Evolutionary conservation across 1,140 invertebrate genomes (phyloP).

Genomic region (Tetramorium parvispinum): DNA sequence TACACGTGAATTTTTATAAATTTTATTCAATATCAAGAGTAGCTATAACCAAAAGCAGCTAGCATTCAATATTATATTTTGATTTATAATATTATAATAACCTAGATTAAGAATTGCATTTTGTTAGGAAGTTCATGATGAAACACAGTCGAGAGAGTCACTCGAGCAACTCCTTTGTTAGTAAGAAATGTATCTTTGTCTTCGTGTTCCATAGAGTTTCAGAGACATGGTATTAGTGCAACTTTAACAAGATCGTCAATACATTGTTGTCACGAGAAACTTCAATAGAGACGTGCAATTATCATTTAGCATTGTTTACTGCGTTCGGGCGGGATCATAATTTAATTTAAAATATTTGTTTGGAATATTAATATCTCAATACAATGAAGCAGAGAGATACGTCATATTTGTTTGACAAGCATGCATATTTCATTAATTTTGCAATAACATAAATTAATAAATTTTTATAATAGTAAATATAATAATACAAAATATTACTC

Average conservation of each 20-base stretch:
- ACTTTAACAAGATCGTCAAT: constrained; percentile 39
- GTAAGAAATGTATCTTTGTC: constrained; percentile 11
- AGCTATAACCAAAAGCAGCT: too few species aligned
- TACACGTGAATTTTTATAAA: too few species aligned
- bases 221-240: constrained; percentile 9
- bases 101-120: neutral
- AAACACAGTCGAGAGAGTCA: neutral
- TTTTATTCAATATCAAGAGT: too few species aligned
- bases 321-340: neutral
- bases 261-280: neutral
- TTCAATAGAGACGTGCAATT: constrained; percentile 1
- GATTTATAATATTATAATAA: constrained; percentile 23
- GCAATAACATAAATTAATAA: neutral
- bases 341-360: constrained; percentile 40
- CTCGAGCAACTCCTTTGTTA: constrained; percentile 42
- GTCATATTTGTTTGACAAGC: neutral
- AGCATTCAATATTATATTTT: neutral
- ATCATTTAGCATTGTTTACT: constrained; percentile 6
- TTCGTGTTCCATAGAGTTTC: neutral
- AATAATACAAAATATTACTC: neutral
- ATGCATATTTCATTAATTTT: neutral
- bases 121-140: neutral
- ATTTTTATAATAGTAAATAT: neutral
- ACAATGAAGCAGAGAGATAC: neutral
- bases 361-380: neutral